These are phyloP conservation scores for Molossus molossus DNA, from an alignment of 2,797 vertebrate genomes.

Conservation along the genomic window DNA sequence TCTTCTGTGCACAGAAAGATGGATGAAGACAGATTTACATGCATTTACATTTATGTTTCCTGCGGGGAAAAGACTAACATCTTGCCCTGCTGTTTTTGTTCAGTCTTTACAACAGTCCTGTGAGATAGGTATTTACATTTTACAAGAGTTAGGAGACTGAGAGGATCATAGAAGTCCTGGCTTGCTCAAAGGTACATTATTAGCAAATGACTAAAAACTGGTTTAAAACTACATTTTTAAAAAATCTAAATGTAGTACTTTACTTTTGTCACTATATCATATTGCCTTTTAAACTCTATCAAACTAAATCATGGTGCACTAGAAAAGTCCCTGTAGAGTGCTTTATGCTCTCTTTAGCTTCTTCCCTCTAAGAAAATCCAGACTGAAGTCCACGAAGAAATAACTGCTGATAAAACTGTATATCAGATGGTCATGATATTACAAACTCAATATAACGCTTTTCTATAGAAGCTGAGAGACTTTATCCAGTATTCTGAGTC, in stretches of 20 bases:
- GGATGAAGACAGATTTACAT: slow-evolving; percentile 56
- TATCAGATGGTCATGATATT: slow-evolving; percentile 15
- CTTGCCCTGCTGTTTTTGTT: slow-evolving; percentile 55
- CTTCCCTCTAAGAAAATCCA: slow-evolving; percentile 47
- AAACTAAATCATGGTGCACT: slow-evolving; percentile 54
- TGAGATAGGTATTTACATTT: slow-evolving; percentile 49
- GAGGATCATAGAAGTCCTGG: not conserved
- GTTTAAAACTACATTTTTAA: slow-evolving; percentile 54
- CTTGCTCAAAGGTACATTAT: slow-evolving; percentile 40
- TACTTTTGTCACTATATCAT: slow-evolving; percentile 46
- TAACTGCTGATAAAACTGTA: slow-evolving; percentile 9
- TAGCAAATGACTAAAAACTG: slow-evolving; percentile 61
- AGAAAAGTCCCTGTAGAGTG: slow-evolving; percentile 61
- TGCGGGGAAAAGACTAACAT: not conserved
- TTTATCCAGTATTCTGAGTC: slow-evolving; percentile 28
- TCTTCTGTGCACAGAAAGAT: slow-evolving; percentile 36
- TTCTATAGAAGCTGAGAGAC: not conserved
- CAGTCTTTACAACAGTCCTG: slow-evolving; percentile 1
- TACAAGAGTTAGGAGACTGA: not conserved
- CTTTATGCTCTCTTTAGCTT: slow-evolving; percentile 41
- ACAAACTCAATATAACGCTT: slow-evolving; percentile 28
- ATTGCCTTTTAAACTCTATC: slow-evolving; percentile 48
- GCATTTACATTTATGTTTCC: slow-evolving; percentile 46
- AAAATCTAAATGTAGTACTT: slow-evolving; percentile 55
- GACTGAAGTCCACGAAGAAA: slow-evolving; percentile 45